These are phyloP conservation scores for Phaenicophaeus curvirostris DNA, from an alignment of 2,797 vertebrate species.

Conservation along the genomic window DNA sequence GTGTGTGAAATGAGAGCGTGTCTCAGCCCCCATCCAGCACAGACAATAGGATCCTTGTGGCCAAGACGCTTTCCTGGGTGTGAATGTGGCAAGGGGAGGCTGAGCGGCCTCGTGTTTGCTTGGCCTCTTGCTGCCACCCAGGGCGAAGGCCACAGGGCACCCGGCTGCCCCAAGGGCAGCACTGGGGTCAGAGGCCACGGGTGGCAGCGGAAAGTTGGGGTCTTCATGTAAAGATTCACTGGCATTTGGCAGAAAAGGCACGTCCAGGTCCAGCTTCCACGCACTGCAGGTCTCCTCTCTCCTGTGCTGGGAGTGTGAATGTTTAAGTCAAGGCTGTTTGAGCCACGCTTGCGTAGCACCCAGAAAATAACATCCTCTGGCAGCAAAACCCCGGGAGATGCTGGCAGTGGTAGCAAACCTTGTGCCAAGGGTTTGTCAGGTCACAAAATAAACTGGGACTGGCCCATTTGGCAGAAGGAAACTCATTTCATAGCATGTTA, in stretches of 20 bases:
- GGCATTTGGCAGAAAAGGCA: not conserved
- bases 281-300: not conserved
- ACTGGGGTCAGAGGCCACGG: fast-evolving
- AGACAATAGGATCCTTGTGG: slow-evolving; percentile 18
- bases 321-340: not conserved
- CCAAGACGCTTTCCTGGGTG: not conserved
- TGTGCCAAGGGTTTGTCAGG: not conserved
- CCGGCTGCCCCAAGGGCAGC: not conserved
- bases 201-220: fast-evolving
- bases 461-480: not conserved
- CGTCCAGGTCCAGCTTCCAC: fast-evolving
- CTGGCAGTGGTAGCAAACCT: not conserved
- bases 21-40: not conserved
- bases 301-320: fast-evolving
- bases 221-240: not conserved
- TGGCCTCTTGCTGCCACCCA: not conserved
- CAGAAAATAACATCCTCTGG: not conserved
- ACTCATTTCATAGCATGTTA: not conserved
- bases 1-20: not conserved
- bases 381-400: not conserved
- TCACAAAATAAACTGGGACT: not conserved
- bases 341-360: not conserved
- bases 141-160: not conserved
- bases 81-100: not conserved
- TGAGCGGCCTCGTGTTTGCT: not conserved